These are phyloP conservation scores for Ectemnius lituratus DNA, from an alignment of 2,888 invertebrate species.

Conservation along the genomic window DNA sequence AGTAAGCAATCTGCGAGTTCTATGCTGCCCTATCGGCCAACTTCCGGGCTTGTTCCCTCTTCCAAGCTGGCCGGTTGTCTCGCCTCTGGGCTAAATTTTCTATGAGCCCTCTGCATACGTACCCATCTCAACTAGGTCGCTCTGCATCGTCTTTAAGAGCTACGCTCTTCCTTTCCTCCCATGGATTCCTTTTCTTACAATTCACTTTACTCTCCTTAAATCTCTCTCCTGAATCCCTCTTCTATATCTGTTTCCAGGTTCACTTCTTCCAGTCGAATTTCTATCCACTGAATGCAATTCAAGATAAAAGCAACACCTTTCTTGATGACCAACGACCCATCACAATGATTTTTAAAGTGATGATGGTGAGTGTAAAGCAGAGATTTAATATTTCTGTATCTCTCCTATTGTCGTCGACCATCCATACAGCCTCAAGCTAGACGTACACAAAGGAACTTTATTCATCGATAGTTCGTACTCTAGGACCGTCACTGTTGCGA, in stretches of 20 bases:
- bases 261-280: no score
- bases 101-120: conserved; percentile 29
- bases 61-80: conserved; percentile 44
- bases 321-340: no score
- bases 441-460: no score
- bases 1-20: conserved; percentile 61
- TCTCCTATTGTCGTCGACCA: no score
- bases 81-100: conserved; percentile 55
- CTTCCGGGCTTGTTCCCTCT: conserved; percentile 34
- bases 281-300: not conserved
- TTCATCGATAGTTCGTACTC: no score
- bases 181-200: not conserved
- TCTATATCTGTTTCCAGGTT: no score
- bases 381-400: conserved; percentile 31
- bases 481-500: no score
- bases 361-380: not conserved
- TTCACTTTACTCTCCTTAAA: no score
- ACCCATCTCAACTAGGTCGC: conserved; percentile 30
- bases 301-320: conserved; percentile 13
- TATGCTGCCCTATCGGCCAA: conserved; percentile 44
- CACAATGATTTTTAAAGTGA: no score
- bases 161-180: not conserved
- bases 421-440: no score
- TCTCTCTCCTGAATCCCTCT: no score
- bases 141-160: conserved; percentile 28